Evolutionary conservation across 1,140 invertebrate genomes (phyloP).

Genomic region (Aphelenchoides fujianensis): DNA sequence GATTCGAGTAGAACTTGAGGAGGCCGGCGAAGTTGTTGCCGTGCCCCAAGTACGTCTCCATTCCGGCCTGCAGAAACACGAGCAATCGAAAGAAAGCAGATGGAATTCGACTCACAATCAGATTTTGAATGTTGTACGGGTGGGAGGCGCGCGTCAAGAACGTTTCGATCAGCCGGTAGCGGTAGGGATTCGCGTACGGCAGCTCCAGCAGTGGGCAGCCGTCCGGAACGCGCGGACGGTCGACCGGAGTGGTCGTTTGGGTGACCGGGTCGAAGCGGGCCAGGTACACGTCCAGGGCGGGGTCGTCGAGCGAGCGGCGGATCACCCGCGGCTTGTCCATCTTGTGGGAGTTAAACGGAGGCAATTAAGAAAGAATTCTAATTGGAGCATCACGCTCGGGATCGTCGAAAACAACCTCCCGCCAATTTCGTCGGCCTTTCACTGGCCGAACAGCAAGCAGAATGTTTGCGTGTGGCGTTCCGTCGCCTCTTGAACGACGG

Average conservation of each 20-base stretch:
- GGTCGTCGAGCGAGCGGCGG: neutral
- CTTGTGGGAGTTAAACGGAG: too few relatives aligned
- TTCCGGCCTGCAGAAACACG: neutral
- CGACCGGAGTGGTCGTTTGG: neutral
- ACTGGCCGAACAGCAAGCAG: too few relatives aligned
- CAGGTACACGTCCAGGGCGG: neutral
- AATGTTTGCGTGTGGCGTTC: too few relatives aligned
- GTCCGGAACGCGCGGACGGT: neutral
- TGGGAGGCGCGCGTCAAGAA: neutral
- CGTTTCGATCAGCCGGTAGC: neutral
- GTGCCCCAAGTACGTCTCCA: neutral
- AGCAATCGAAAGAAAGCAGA: slow-evolving; percentile 1
- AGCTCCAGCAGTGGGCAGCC: neutral
- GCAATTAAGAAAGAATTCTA: too few relatives aligned
- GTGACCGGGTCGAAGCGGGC: neutral
- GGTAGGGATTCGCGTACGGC: neutral
- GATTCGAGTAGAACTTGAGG: neutral
- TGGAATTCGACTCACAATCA: neutral
- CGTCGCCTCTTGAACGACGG: too few relatives aligned
- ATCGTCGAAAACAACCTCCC: too few relatives aligned
- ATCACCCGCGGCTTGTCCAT: neutral
- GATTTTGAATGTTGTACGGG: slow-evolving; percentile 1
- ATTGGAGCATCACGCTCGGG: too few relatives aligned
- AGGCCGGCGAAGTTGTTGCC: neutral
- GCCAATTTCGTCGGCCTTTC: too few relatives aligned